Conservation (phyloP, 2,113 vertebrate species). For the Melanostigma gelatinosum region DNA sequence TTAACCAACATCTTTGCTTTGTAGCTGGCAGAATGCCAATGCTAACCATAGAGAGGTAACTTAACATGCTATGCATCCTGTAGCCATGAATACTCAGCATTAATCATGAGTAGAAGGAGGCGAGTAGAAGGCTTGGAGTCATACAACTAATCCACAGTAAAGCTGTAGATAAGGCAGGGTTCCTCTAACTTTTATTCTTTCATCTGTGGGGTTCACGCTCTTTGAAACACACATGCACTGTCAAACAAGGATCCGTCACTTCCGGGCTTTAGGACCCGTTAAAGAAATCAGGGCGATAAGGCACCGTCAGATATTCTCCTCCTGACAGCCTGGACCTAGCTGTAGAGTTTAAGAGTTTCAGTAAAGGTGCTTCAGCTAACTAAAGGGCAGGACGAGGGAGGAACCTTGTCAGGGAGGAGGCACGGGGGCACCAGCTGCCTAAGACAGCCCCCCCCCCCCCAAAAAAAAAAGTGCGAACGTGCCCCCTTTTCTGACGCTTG, state of each 20-base stretch:
- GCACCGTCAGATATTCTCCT: constrained; percentile 14
- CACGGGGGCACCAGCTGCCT: not conserved
- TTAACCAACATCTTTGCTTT: constrained; percentile 60
- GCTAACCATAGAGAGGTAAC: constrained; percentile 19
- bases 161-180: constrained; percentile 17
- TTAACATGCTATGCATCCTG: constrained; percentile 29
- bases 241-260: constrained; percentile 24
- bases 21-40: constrained; percentile 45
- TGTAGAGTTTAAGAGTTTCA: constrained; percentile 4
- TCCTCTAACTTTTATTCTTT: constrained; percentile 16
- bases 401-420: constrained; percentile 39
- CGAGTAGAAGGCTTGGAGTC: constrained; percentile 1
- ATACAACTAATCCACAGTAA: constrained; percentile 11
- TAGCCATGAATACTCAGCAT: constrained; percentile 27
- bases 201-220: constrained; percentile 1
- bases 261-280: constrained; percentile 4
- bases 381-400: constrained; percentile 18
- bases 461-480: not conserved
- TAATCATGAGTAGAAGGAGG: constrained; percentile 39
- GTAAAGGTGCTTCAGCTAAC: constrained; percentile 54
- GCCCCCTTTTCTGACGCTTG: not conserved
- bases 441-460: not conserved
- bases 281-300: constrained; percentile 17
- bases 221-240: constrained; percentile 15
- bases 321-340: constrained; percentile 8